Conservation (phyloP, 2,888 invertebrate species). For the Nomada goodeniana region DNA sequence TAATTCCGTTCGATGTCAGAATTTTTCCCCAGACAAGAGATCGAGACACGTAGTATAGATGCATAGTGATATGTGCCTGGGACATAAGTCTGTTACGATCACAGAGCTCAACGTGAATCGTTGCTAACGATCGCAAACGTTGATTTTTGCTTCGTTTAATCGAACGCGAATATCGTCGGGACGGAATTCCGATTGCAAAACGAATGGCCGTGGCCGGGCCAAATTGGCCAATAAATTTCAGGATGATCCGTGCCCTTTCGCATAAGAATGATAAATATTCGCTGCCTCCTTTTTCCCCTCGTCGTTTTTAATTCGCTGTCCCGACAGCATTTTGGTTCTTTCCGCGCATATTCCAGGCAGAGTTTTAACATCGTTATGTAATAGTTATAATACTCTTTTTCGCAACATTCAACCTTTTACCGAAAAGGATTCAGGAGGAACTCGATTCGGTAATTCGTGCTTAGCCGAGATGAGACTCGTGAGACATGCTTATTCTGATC, state of each 20-base stretch:
- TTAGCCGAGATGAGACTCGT: slow-evolving; percentile 1
- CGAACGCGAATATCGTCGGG: slow-evolving; percentile 23
- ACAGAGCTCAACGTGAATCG: neutral
- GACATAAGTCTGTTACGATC: slow-evolving; percentile 2
- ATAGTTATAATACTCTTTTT: slow-evolving; percentile 51
- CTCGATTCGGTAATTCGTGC: slow-evolving; percentile 27
- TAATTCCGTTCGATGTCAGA: neutral
- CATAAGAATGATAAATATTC: slow-evolving; percentile 68
- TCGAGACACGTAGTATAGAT: too few species aligned
- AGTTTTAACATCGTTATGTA: slow-evolving; percentile 46
- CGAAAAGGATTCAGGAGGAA: slow-evolving; percentile 41
- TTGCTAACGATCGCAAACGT: neutral
- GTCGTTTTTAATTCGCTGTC: slow-evolving; percentile 25
- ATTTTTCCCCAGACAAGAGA: neutral
- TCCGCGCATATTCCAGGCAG: neutral
- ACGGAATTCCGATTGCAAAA: slow-evolving; percentile 67
- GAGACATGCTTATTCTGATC: slow-evolving; percentile 10
- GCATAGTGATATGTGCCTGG: too few species aligned
- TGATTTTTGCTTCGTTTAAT: slow-evolving; percentile 27
- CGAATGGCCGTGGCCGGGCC: slow-evolving; percentile 38
- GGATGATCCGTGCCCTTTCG: slow-evolving; percentile 72
- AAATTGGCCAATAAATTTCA: slow-evolving; percentile 75
- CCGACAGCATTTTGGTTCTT: neutral
- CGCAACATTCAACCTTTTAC: slow-evolving; percentile 52
- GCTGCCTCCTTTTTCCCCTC: slow-evolving; percentile 48